Base-by-base conservation (phyloP, 37 sponge, comb jelly and placozoan genomes). In the Trichoplax adhaerens region DNA sequence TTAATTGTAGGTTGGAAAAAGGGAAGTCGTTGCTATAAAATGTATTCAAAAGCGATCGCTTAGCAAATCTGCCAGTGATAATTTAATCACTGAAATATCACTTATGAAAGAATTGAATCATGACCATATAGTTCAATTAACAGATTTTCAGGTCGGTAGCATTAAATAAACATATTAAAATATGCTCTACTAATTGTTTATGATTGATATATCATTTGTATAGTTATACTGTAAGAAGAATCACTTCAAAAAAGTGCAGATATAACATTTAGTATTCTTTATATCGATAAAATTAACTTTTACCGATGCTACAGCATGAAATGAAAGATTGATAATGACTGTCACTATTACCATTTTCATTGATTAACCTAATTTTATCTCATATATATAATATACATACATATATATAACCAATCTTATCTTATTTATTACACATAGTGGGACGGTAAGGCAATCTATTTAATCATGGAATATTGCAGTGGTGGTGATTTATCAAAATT, bases 381-480 rank as follows among this genome's bases (percentile, higher is more conserved):
- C 3, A 52, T 69, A 69, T 50, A 56, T 56, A 2, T 3, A 3
- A 3, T 56, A 50, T 3, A 55, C 50, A 47, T 49, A 47, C 71
- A 47, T 51, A 56, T 55, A 8, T 78, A 5, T 51, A 58, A 48
- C 62, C 70, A 56, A 53, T 71, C 5, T 70, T 53, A 62, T 46
- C 52, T 78, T 53, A 64, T 58, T 47, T 4, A 6, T n/a, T 49
- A 55, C 74, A 59, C 49, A 83, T 52, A 82, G 78, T 78, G 74
- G 78, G 80, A 85, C 76, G 78, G 66, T 48, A 68, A 75, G 65
- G 61, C 74, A 59, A 83, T 86, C 57, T 86, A 76, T 52, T 53
- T 90, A 4, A 83, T 89, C 2, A 81, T 90, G 87, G 91, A 90
- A 74, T 86, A 78, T 66, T 90, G 91, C 59, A 58, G 76, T 75